phyloP scores from a whole-genome alignment of 2,888 invertebrate genomes.

The Xestia rhomboidea region DNA sequence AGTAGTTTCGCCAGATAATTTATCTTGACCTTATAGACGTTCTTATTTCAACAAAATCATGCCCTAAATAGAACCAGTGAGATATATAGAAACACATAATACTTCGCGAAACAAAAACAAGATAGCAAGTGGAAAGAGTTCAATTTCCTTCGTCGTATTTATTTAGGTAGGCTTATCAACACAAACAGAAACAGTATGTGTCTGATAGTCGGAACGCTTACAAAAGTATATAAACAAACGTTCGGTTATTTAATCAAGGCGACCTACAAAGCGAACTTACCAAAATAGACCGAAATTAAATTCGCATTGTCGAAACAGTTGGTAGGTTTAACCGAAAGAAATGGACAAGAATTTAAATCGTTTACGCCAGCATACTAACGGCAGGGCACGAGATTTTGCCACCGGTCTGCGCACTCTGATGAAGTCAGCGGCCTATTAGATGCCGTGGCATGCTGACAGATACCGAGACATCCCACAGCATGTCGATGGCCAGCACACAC shows the following conservation, averaged over 20 bases:
- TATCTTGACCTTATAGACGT: not conserved
- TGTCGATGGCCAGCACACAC: too few species aligned
- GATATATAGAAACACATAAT: not conserved
- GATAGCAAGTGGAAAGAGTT: not conserved
- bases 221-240: constrained; percentile 32
- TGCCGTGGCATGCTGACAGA: too few species aligned
- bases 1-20: not conserved
- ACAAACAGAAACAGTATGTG: constrained; percentile 24
- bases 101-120: not conserved
- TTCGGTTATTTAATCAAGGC: constrained; percentile 17
- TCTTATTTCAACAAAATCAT: not conserved
- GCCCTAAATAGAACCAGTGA: not conserved
- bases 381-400: too few species aligned
- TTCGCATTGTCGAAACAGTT: constrained; percentile 10
- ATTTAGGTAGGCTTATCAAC: constrained; percentile 11
- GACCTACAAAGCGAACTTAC: constrained; percentile 37
- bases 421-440: too few species aligned
- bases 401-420: too few species aligned
- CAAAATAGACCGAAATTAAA: constrained; percentile 23
- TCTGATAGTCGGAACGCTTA: constrained; percentile 25
- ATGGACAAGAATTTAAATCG: not conserved
- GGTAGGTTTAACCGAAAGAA: constrained; percentile 3
- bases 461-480: too few species aligned
- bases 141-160: constrained; percentile 6
- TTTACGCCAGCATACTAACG: too few species aligned